Evolutionary conservation across 2,113 vertebrate species (phyloP).

Genomic region (Gavia stellata): DNA sequence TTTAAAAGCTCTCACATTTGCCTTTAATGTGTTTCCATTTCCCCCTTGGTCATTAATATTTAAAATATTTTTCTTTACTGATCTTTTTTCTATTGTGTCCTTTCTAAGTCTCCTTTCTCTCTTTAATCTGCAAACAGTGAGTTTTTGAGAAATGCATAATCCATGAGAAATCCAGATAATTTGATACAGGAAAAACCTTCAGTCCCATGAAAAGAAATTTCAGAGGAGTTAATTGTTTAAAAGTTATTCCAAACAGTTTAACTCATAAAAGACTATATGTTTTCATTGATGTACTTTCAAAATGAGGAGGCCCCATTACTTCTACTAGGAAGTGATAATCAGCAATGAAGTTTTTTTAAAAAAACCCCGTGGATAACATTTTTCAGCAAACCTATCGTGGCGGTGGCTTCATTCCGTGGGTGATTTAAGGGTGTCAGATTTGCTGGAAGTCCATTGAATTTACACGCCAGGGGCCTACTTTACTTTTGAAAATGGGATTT

Average conservation of each 20-base stretch:
- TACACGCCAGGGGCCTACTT: background rate
- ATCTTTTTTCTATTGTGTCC: slow-evolving; percentile 53
- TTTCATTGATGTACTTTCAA: background rate
- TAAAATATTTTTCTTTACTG: slow-evolving; percentile 67
- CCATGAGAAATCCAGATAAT: slow-evolving; percentile 29
- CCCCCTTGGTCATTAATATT: slow-evolving; percentile 53
- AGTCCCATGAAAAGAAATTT: slow-evolving; percentile 19
- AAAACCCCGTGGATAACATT: background rate
- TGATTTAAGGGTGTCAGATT: background rate
- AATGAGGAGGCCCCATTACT: background rate
- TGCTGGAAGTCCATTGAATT: background rate
- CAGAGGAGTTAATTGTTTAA: background rate
- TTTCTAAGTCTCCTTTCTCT: slow-evolving; percentile 27
- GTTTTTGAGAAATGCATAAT: slow-evolving; percentile 44
- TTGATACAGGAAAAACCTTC: background rate
- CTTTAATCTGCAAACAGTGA: slow-evolving; percentile 41
- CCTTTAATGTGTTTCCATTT: slow-evolving; percentile 67
- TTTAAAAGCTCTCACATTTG: slow-evolving; percentile 68
- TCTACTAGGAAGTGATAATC: background rate
- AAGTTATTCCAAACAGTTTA: background rate
- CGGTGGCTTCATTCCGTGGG: background rate
- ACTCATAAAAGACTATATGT: background rate
- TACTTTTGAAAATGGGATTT: background rate
- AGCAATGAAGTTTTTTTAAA: background rate
- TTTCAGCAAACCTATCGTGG: background rate